phyloP scores from a whole-genome alignment of 2,888 invertebrate genomes.

The Lissocephala sabroskyi region DNA sequence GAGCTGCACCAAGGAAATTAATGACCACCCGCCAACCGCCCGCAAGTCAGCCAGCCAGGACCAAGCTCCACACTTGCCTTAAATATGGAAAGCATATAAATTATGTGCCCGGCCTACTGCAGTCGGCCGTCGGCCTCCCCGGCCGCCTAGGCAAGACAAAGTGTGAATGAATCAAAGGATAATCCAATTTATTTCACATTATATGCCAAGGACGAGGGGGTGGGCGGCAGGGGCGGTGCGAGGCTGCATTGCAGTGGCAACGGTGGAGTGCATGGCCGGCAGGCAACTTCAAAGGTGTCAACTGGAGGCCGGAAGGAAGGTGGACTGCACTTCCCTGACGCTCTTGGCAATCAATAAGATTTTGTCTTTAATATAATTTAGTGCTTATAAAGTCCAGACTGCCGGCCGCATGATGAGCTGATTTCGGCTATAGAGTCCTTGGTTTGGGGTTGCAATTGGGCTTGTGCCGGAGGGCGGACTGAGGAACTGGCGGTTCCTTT shows the following conservation, averaged over 20 bases:
- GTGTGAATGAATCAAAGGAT: slow-evolving; percentile 69
- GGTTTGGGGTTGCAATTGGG: too few relatives aligned
- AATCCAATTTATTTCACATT: slow-evolving; percentile 70
- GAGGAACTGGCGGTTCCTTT: too few relatives aligned
- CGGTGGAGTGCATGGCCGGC: slow-evolving; percentile 23
- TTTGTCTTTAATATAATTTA: slow-evolving; percentile 67
- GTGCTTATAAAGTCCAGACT: slow-evolving; percentile 36
- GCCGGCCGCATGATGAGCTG: not conserved
- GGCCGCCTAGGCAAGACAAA: slow-evolving; percentile 40
- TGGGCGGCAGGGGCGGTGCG: slow-evolving; percentile 10
- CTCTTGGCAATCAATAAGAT: slow-evolving; percentile 57
- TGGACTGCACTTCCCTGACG: slow-evolving; percentile 25
- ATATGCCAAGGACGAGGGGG: slow-evolving; percentile 13
- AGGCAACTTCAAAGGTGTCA: slow-evolving; percentile 54
- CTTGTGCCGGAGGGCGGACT: too few relatives aligned
- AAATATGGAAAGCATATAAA: slow-evolving; percentile 65
- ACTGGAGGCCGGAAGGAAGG: slow-evolving; percentile 11
- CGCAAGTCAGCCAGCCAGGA: slow-evolving; percentile 2
- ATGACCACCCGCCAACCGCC: slow-evolving; percentile 37
- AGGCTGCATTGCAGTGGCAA: slow-evolving; percentile 30
- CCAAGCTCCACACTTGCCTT: slow-evolving; percentile 49
- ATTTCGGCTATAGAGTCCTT: too few relatives aligned
- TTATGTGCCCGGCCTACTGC: slow-evolving; percentile 48
- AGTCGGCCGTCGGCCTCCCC: not conserved
- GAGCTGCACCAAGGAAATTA: slow-evolving; percentile 59